Conservation (phyloP, 92 coral and sea anemone genomes). For the Porites rus region DNA sequence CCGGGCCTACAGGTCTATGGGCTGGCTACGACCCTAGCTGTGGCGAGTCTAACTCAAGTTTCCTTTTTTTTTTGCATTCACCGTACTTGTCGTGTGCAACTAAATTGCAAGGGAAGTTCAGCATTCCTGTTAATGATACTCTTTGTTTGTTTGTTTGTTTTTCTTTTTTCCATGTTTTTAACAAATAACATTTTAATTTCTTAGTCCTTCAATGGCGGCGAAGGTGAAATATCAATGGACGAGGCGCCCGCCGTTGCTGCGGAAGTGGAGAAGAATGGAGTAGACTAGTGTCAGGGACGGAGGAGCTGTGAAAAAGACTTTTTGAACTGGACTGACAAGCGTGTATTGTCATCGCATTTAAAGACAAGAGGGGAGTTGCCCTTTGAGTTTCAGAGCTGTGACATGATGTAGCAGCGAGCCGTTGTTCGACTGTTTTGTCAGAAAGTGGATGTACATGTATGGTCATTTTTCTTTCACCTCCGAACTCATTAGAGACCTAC, state of each 20-base stretch:
- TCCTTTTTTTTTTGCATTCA: too few relatives aligned
- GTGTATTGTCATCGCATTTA: not conserved
- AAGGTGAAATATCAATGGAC: slow-evolving; percentile 38
- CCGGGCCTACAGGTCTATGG: too few relatives aligned
- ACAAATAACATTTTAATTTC: not conserved
- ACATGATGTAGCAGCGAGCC: not conserved
- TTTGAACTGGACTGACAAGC: slow-evolving; percentile 17
- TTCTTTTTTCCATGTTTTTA: not conserved
- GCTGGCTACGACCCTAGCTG: too few relatives aligned
- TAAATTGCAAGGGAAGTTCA: too few relatives aligned
- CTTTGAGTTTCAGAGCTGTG: not conserved
- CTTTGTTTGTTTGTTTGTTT: too few relatives aligned
- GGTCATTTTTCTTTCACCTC: not conserved
- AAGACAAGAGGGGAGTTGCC: not conserved
- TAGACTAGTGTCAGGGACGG: slow-evolving; percentile 12
- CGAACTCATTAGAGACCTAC: not conserved
- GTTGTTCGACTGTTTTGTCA: not conserved
- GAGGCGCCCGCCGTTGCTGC: slow-evolving; percentile 36
- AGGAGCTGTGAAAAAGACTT: not conserved
- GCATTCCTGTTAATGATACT: too few relatives aligned
- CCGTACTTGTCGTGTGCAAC: too few relatives aligned
- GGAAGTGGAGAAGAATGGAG: slow-evolving; percentile 49
- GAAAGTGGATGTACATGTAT: not conserved
- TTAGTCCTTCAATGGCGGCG: slow-evolving; percentile 55
- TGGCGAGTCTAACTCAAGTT: too few relatives aligned